Percentiles rank a stretch among this genome's conserved stretches.
These are phyloP conservation scores for Hycleus phaleratus DNA, from an alignment of 1,140 invertebrate species.

Conservation along the genomic window DNA sequence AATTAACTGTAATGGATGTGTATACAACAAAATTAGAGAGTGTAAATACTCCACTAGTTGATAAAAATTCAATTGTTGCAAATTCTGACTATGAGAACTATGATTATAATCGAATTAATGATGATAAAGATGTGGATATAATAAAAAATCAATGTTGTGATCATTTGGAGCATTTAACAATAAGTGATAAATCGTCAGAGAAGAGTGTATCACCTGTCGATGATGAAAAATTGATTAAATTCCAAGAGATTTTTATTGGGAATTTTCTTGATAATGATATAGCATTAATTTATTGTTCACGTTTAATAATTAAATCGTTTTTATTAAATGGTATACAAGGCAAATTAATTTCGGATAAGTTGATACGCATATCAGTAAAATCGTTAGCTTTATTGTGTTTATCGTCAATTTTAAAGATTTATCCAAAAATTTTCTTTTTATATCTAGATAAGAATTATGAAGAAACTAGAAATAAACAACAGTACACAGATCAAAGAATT, in stretches of 20 bases:
- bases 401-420: constrained; percentile 57
- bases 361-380: constrained; percentile 76
- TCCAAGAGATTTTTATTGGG: constrained; percentile 50
- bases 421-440: constrained; percentile 60
- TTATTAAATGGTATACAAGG: constrained; percentile 59
- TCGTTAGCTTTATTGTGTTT: constrained; percentile 70
- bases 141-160: constrained; percentile 23
- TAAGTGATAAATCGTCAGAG: constrained; percentile 33
- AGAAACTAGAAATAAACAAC: constrained; percentile 5
- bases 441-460: constrained; percentile 49
- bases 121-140: constrained; percentile 20
- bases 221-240: constrained; percentile 14
- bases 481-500: constrained; percentile 49
- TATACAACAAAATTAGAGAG: constrained; percentile 23
- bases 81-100: constrained; percentile 2
- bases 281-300: constrained; percentile 64
- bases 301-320: constrained; percentile 68
- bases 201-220: constrained; percentile 32
- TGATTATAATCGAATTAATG: constrained; percentile 6
- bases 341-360: constrained; percentile 55
- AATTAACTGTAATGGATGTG: constrained; percentile 33
- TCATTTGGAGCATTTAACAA: constrained; percentile 23
- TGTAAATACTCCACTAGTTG: background rate
- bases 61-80: constrained; percentile 12
- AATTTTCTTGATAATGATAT: constrained; percentile 55